phyloP scores from a whole-genome alignment of 2,113 vertebrate species.

The Noctilio leporinus region DNA sequence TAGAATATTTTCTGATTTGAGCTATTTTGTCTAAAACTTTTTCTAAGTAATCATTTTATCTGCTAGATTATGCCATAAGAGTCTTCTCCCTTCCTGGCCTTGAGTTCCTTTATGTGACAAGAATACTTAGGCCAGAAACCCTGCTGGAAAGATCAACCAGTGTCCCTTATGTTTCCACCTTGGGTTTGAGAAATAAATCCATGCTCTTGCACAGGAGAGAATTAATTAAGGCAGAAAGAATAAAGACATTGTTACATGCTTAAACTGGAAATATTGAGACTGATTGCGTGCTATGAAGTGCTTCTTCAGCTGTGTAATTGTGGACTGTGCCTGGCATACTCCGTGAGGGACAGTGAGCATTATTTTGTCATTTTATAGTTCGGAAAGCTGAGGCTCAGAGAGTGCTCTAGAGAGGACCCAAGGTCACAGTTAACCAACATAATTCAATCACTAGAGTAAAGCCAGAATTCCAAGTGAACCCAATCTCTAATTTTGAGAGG shows the following conservation, averaged over 20 bases:
- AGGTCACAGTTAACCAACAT: neutral
- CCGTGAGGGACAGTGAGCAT: neutral
- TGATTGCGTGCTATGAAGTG: neutral
- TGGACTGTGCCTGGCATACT: neutral
- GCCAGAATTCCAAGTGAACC: neutral
- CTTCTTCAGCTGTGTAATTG: neutral
- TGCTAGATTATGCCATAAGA: neutral
- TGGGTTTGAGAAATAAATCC: neutral
- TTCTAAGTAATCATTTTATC: neutral
- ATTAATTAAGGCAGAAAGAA: neutral
- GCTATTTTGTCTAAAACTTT: neutral
- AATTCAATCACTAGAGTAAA: neutral
- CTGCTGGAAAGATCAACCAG: neutral
- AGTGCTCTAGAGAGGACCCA: neutral
- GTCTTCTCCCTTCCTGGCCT: neutral
- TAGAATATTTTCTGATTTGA: neutral
- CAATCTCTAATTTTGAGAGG: neutral
- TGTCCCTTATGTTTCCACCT: neutral
- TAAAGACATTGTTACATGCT: neutral
- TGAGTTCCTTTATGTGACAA: neutral
- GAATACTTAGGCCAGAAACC: neutral
- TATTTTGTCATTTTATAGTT: neutral
- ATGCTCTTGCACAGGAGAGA: neutral
- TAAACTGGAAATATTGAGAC: neutral
- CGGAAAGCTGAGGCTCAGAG: neutral